Conservation (phyloP, 2,888 invertebrate species). For the Timandra comae region DNA sequence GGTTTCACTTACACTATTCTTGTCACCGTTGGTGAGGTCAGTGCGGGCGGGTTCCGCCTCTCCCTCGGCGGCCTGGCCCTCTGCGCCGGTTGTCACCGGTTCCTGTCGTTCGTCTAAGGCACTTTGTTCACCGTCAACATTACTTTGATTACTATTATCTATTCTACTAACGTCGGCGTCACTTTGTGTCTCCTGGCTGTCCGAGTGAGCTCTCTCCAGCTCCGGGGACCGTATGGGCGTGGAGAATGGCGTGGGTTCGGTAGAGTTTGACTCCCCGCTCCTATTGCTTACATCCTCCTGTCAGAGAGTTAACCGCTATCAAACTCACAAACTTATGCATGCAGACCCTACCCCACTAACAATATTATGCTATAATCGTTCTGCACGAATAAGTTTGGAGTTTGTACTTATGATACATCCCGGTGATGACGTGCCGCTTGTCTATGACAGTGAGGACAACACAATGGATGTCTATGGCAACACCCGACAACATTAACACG, state of each 20-base stretch:
- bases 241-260: conserved; percentile 57
- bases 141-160: not conserved
- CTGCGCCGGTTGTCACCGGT: conserved; percentile 16
- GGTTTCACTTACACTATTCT: conserved; percentile 60
- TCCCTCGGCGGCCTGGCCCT: conserved; percentile 1
- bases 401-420: conserved; percentile 16
- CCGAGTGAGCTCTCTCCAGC: conserved; percentile 8
- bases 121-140: conserved; percentile 7
- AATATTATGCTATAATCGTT: too few relatives aligned
- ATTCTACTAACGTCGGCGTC: not conserved
- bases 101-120: conserved; percentile 22
- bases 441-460: conserved; percentile 68
- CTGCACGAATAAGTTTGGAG: conserved; percentile 40
- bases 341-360: conserved; percentile 13
- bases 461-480: conserved; percentile 45
- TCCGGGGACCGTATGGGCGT: conserved; percentile 58
- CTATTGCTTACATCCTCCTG: conserved; percentile 70
- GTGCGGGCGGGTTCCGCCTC: not conserved
- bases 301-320: conserved; percentile 52
- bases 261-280: conserved; percentile 52
- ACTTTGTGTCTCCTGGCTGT: too few relatives aligned
- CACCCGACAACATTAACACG: conserved; percentile 29
- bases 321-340: conserved; percentile 44
- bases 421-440: conserved; percentile 40
- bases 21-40: conserved; percentile 18